A percentile compares a stretch with the other conserved stretches of the same genome.
phyloP scores from a whole-genome alignment of 2,888 invertebrate genomes.

The Chesias legatella region DNA sequence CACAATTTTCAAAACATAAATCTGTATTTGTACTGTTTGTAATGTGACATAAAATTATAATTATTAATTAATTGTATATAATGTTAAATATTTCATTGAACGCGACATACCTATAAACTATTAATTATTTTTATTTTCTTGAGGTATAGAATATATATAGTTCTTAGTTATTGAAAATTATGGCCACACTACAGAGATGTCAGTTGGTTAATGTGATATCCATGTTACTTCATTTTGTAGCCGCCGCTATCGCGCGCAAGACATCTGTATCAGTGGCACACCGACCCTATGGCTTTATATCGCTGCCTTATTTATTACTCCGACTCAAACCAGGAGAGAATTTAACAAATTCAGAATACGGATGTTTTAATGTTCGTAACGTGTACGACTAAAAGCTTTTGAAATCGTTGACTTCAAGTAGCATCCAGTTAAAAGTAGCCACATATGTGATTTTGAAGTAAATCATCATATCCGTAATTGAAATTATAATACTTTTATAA shows the following conservation, averaged over 20 bases:
- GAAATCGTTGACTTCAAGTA: too few relatives aligned
- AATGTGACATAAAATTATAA: too few relatives aligned
- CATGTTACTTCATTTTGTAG: slow-evolving; percentile 68
- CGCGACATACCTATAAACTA: too few relatives aligned
- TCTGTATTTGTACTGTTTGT: too few relatives aligned
- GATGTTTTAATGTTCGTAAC: slow-evolving; percentile 30
- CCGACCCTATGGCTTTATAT: slow-evolving; percentile 68
- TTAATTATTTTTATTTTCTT: not conserved
- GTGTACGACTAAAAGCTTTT: too few relatives aligned
- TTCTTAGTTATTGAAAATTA: slow-evolving; percentile 2
- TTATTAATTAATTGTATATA: too few relatives aligned
- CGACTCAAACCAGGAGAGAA: slow-evolving; percentile 48
- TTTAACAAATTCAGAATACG: slow-evolving; percentile 53
- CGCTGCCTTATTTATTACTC: slow-evolving; percentile 69
- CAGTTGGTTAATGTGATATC: slow-evolving; percentile 68
- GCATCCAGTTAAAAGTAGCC: too few relatives aligned
- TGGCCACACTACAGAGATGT: slow-evolving; percentile 28
- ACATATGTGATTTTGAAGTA: too few relatives aligned
- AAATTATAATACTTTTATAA: too few relatives aligned
- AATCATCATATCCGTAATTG: too few relatives aligned
- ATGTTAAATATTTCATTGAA: too few relatives aligned
- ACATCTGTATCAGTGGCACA: slow-evolving; percentile 77
- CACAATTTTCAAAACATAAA: too few relatives aligned
- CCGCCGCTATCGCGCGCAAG: slow-evolving; percentile 66
- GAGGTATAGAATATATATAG: slow-evolving; percentile 16